Conservation (phyloP, 2,113 vertebrate genomes). For the Cryptoleucopteryx plumbea region DNA sequence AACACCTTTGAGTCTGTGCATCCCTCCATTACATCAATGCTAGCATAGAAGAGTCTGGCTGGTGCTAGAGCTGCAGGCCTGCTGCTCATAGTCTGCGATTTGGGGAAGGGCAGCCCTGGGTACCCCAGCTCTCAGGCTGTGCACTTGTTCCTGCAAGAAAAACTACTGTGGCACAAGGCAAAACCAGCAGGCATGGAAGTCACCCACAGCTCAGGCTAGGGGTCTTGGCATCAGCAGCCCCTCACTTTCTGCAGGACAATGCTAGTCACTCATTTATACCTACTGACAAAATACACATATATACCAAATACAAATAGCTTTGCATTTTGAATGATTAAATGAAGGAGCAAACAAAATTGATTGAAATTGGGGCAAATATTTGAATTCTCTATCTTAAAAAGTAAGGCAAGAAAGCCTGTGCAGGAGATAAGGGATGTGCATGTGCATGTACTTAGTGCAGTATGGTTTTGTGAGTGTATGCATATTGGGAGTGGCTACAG, state of each 20-base stretch:
- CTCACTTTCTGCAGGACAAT: rapidly evolving
- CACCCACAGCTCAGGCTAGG: not conserved
- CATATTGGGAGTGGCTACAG: not conserved
- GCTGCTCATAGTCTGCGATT: not conserved
- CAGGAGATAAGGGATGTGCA: not conserved
- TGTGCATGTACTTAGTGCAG: not conserved
- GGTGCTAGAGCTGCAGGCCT: not conserved
- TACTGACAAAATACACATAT: not conserved
- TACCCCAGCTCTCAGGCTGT: not conserved
- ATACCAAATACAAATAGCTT: not conserved
- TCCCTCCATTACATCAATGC: not conserved
- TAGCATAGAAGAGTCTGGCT: not conserved
- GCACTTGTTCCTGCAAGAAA: not conserved
- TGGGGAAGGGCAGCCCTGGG: not conserved
- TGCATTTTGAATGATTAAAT: not conserved
- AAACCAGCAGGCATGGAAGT: not conserved
- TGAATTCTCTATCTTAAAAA: not conserved
- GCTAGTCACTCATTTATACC: not conserved
- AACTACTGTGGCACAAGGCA: rapidly evolving
- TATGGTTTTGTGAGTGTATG: not conserved
- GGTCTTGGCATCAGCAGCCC: not conserved
- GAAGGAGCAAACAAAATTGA: not conserved
- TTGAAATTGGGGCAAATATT: not conserved
- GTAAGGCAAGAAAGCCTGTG: not conserved
- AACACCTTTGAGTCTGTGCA: not conserved